phyloP scores from a whole-genome alignment of 2,113 vertebrate species.

The Chaenocephalus aceratus region DNA sequence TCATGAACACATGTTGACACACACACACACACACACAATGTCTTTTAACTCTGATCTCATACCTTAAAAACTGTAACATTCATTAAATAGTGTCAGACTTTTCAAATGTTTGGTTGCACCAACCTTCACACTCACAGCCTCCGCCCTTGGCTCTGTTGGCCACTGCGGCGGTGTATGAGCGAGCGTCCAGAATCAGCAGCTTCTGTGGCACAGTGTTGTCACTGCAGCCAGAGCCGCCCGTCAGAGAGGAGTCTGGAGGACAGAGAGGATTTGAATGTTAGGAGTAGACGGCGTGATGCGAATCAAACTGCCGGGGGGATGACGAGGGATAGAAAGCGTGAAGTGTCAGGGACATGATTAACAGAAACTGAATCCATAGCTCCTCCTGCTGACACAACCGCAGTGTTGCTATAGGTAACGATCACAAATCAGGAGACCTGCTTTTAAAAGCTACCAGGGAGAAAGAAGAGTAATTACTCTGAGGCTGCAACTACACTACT shows the following conservation, averaged over 20 bases:
- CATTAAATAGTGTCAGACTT: not conserved
- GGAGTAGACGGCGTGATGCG: not conserved
- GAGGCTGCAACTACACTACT: conserved; percentile 11
- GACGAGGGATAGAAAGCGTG: not conserved
- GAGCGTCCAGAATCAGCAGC: conserved; percentile 96
- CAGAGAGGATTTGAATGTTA: not conserved
- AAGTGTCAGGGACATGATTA: conserved; percentile 1
- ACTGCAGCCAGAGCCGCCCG: conserved; percentile 88
- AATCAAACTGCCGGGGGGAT: not conserved
- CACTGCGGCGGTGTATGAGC: conserved; percentile 96
- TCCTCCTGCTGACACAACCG: conserved; percentile 25
- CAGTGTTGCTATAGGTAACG: conserved; percentile 25
- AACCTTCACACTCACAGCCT: conserved; percentile 98
- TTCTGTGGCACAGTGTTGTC: conserved; percentile 89
- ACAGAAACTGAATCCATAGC: conserved; percentile 33
- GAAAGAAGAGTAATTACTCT: conserved; percentile 29
- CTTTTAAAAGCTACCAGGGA: not conserved
- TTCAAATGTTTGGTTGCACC: conserved; percentile 7
- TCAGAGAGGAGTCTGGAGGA: conserved; percentile 91
- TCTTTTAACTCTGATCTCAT: not conserved
- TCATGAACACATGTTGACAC: too few relatives aligned
- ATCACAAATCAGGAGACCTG: conserved; percentile 20
- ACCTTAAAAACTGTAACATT: not conserved
- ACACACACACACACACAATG: too few relatives aligned
- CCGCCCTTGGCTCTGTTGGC: conserved; percentile 99